A percentile compares a stretch with the other conserved stretches of the same genome.
Conservation (phyloP, 2,113 vertebrate species). For the Cephalopholis sonnerati region DNA sequence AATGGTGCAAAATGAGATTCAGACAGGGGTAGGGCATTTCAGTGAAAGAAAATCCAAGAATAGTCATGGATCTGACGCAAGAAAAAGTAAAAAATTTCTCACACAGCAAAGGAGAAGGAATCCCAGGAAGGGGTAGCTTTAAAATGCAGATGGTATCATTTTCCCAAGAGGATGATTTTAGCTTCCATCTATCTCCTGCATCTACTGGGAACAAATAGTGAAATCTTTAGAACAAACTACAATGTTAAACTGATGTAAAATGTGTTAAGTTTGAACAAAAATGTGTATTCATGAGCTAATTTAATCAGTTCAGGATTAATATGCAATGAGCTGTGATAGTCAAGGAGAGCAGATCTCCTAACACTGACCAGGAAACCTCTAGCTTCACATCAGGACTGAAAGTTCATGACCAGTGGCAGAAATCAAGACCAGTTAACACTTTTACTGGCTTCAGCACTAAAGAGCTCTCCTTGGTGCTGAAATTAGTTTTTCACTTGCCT, state of each 20-base stretch:
- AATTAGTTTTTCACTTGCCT: background rate
- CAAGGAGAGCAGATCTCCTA: too few relatives aligned
- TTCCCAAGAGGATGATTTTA: background rate
- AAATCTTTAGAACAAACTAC: background rate
- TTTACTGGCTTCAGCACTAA: background rate
- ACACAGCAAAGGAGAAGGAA: too few relatives aligned
- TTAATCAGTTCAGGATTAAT: background rate
- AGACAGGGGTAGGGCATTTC: background rate
- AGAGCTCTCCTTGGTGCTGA: background rate
- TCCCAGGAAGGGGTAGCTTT: background rate
- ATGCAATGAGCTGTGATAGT: too few relatives aligned
- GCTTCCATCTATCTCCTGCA: background rate
- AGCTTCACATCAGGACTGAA: background rate
- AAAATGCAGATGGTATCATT: background rate
- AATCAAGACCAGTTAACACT: background rate
- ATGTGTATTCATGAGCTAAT: background rate
- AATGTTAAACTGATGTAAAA: background rate
- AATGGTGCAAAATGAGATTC: conserved; percentile 1
- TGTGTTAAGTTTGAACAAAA: background rate
- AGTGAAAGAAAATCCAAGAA: background rate
- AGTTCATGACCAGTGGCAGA: background rate
- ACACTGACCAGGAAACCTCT: background rate
- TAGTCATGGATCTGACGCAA: background rate
- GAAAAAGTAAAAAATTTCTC: background rate
- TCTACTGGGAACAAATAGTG: background rate